Base-by-base conservation (phyloP, 2,797 vertebrate genomes). In the Chelonia mydas region DNA sequence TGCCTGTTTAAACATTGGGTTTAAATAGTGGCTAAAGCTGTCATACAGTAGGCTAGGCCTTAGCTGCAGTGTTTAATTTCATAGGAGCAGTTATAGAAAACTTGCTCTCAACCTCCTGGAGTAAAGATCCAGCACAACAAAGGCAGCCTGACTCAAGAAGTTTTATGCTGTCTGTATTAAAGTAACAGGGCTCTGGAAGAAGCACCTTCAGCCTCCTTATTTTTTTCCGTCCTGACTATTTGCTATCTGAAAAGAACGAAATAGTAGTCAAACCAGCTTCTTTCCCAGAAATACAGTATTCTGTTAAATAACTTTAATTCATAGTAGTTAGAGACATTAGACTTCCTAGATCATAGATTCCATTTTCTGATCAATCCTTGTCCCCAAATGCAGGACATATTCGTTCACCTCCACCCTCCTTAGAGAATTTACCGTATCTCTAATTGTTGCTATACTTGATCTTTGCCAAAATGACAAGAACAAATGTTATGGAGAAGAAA, bases 361-460 rank as follows among this genome's bases (percentile, higher is more conserved):
- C 92, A 92, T 96, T 92, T 89, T 76, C 90, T 94, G 90, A 91
- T 94, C 79, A 15, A 96, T 94, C 93, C 78, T 51, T 47, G 41
- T 47, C 59, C 90, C 89, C 87, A 86, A 96, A 90, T 89, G 94
- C 87, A 95, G 91, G 83, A 82, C 15, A 31, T 89, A 89, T 92
- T 97, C 94, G 5, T 95, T 94, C 90, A 87, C 83, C 83, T 95
- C 45, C 54, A 10, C 86, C 94, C 95, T 83, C 95, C 86, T 88
- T 61, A 81, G 37, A 6, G 82, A 95, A 81, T 94, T 95, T 90
- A 79, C 76, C 12, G 7, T 92, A 16, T 84, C 93, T 49, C 76
- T 81, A 53, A 89, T 65, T 80, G 92, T 90, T 92, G 94, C 89
- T 96, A 57, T 49, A 33, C 79, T 47, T 45, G 89, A 61, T n/a